Percentiles rank a stretch among this genome's conserved stretches.
phyloP scores from a whole-genome alignment of 2,113 vertebrate genomes.

The Pseudolaguvia tuberculata region DNA sequence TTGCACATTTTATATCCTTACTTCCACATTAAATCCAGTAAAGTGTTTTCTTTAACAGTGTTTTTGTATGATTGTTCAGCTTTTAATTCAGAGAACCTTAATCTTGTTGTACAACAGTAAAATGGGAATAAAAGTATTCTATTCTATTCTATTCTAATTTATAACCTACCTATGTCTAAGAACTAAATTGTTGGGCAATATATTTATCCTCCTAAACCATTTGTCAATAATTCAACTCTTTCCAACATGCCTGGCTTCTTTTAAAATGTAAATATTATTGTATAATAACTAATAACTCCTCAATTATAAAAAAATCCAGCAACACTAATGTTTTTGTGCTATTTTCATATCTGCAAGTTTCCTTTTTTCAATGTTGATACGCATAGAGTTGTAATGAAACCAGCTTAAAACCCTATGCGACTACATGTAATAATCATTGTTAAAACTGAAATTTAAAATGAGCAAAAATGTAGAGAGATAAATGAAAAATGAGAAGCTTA shows the following conservation, averaged over 20 bases:
- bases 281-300: neutral
- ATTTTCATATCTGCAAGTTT: neutral
- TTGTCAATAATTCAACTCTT: slow-evolving; percentile 2
- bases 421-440: neutral
- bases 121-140: no score
- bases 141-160: no score
- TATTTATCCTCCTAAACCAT: neutral
- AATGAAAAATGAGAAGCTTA: slow-evolving; percentile 23
- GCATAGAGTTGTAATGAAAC: slow-evolving; percentile 9
- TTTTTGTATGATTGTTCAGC: no score
- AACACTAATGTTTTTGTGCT: slow-evolving; percentile 8
- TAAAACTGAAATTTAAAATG: no score
- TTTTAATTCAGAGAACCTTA: no score
- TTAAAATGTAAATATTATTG: slow-evolving; percentile 1
- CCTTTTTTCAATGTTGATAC: neutral
- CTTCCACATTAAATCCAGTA: no score
- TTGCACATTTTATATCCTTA: no score
- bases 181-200: slow-evolving; percentile 19
- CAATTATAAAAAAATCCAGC: slow-evolving; percentile 3
- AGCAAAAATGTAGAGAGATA: no score
- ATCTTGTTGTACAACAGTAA: no score
- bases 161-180: no score
- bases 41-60: no score
- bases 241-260: neutral
- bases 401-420: slow-evolving; percentile 14